A percentile compares a stretch with the other conserved stretches of the same genome.
These are phyloP conservation scores for Drosophila imparisetae DNA, from an alignment of 2,888 invertebrate genomes.

Conservation along the genomic window DNA sequence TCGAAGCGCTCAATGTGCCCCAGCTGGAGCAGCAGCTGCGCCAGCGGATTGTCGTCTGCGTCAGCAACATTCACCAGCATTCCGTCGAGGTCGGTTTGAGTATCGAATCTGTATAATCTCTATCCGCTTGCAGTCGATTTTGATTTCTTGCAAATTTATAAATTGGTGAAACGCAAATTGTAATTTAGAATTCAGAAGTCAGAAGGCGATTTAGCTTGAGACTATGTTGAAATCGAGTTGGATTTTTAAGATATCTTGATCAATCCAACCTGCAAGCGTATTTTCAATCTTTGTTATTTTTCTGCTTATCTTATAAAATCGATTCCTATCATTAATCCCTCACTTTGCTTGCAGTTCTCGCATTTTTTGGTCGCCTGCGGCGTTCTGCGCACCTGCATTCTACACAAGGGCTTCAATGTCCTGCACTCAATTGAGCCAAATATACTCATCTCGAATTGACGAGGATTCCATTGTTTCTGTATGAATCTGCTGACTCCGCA, in stretches of 20 bases:
- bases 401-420: constrained; percentile 95
- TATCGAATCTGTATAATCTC: not conserved
- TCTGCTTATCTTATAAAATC: not conserved
- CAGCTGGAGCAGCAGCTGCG: constrained; percentile 87
- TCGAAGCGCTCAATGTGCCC: constrained; percentile 89
- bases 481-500: not conserved
- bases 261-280: not conserved
- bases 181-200: not conserved
- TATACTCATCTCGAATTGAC: constrained; percentile 83
- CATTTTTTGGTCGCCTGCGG: constrained; percentile 92
- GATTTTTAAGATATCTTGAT: not conserved
- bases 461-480: constrained; percentile 3
- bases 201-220: not conserved
- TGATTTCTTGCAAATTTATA: not conserved
- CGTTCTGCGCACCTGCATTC: constrained; percentile 91
- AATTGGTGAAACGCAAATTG: not conserved
- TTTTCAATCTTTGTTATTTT: not conserved
- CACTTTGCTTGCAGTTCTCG: constrained; percentile 88
- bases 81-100: constrained; percentile 88
- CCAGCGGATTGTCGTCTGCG: constrained; percentile 90
- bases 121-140: not conserved
- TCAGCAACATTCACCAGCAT: constrained; percentile 92
- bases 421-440: constrained; percentile 88
- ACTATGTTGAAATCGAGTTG: not conserved
- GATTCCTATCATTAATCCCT: not conserved